Evolutionary conservation across 2,888 invertebrate genomes (phyloP).

Genomic region (Sericinus montela): DNA sequence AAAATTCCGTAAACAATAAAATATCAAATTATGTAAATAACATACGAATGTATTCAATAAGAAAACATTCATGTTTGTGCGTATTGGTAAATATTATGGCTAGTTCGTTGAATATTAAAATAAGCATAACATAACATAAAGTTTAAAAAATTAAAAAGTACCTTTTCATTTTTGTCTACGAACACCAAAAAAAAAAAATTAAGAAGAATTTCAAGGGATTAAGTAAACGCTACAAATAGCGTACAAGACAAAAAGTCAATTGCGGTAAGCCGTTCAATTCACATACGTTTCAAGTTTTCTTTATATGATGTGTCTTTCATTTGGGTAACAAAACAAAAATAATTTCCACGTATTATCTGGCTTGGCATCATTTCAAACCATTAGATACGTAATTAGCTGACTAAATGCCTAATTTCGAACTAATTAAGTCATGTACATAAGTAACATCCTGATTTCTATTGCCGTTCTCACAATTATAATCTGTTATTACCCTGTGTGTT

Average conservation of each 20-base stretch:
- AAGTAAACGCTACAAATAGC: no score
- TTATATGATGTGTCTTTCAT: neutral
- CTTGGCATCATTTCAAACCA: conserved; percentile 9
- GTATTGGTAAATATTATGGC: no score
- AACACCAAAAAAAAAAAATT: no score
- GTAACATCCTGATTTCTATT: conserved; percentile 11
- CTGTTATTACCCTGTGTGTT: conserved; percentile 5
- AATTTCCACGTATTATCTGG: conserved; percentile 12
- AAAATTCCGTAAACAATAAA: no score
- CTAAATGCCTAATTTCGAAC: conserved; percentile 17
- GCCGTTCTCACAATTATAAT: conserved; percentile 14
- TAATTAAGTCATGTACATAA: conserved; percentile 17
- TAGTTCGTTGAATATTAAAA: no score
- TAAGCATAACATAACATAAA: no score
- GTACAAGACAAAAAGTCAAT: neutral
- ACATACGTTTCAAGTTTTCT: conserved; percentile 3
- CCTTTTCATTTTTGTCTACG: no score
- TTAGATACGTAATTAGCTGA: conserved; percentile 14
- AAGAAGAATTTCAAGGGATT: no score
- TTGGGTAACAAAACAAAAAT: neutral
- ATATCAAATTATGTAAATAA: no score
- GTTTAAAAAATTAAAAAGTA: no score
- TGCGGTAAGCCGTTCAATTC: neutral
- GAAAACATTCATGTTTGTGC: no score
- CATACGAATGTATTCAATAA: no score